Evolutionary conservation across 2,888 invertebrate genomes (phyloP).

Genomic region (Drosophila demipolita): DNA sequence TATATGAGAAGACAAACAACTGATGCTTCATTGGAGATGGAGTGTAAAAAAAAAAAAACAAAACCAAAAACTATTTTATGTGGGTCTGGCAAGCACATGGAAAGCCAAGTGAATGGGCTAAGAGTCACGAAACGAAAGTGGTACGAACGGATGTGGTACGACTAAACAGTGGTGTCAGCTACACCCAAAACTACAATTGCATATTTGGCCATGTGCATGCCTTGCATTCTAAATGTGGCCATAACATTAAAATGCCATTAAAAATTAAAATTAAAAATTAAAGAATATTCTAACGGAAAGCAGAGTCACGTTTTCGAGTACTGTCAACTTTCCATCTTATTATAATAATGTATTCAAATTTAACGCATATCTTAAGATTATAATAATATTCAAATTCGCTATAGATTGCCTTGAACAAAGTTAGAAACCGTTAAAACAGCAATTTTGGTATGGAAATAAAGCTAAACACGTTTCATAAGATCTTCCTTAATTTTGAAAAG

Average conservation of each 20-base stretch:
- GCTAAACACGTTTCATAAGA: too few species aligned
- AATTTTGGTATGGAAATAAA: background rate
- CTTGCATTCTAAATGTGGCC: slow-evolving; percentile 24
- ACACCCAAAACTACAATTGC: slow-evolving; percentile 19
- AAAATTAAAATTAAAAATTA: too few species aligned
- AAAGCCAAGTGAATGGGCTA: slow-evolving; percentile 45
- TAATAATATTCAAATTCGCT: background rate
- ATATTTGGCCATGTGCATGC: slow-evolving; percentile 6
- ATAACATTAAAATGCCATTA: background rate
- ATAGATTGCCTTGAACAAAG: background rate
- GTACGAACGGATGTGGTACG: slow-evolving; percentile 72
- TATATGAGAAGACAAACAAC: slow-evolving; percentile 27
- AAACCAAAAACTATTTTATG: slow-evolving; percentile 1
- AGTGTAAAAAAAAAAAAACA: slow-evolving; percentile 1
- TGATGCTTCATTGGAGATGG: slow-evolving; percentile 32
- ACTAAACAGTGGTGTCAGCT: slow-evolving; percentile 57
- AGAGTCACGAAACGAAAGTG: slow-evolving; percentile 66
- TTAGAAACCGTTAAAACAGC: background rate
- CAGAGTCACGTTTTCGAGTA: slow-evolving; percentile 25
- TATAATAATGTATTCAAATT: background rate
- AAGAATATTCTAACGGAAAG: slow-evolving; percentile 31
- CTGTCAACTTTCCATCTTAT: slow-evolving; percentile 15
- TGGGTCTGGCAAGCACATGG: slow-evolving; percentile 23
- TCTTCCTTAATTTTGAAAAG: background rate
- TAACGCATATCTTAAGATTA: background rate